phyloP scores from a whole-genome alignment of 2,888 invertebrate genomes.

The Drosophila mimetica region DNA sequence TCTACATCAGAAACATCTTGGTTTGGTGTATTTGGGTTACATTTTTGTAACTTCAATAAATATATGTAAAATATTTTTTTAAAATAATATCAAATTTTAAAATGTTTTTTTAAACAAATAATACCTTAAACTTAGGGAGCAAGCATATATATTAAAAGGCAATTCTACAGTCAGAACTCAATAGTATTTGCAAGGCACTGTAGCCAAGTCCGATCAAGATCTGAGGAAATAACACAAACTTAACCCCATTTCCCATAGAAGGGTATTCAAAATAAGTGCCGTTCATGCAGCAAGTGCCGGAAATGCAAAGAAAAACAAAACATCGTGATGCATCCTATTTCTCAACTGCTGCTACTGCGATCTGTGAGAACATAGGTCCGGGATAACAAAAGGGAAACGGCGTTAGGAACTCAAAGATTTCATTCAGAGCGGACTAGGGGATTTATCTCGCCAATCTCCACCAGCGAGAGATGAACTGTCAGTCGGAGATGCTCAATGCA shows the following conservation, averaged over 20 bases:
- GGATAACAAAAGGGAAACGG: conserved; percentile 53
- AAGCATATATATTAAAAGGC: too few species aligned
- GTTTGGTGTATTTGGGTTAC: too few species aligned
- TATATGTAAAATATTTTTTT: too few species aligned
- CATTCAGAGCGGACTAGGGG: conserved; percentile 44
- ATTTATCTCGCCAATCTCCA: conserved; percentile 63
- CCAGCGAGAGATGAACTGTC: conserved; percentile 27
- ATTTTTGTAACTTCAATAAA: too few species aligned
- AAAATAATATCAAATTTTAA: too few species aligned
- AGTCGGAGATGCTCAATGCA: conserved; percentile 51
- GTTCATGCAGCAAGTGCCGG: conserved; percentile 51
- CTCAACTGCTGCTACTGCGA: conserved; percentile 16
- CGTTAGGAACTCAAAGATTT: conserved; percentile 52
- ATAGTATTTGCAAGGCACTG: background rate
- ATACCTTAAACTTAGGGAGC: too few species aligned
- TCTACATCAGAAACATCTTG: conserved; percentile 22
- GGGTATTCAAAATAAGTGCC: conserved; percentile 34
- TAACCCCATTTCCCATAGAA: background rate
- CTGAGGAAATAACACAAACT: conserved; percentile 9
- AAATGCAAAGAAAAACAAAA: conserved; percentile 47
- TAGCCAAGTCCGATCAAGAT: background rate
- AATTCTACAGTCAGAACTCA: background rate
- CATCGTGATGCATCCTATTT: conserved; percentile 54
- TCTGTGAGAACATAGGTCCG: conserved; percentile 12
- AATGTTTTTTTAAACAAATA: too few species aligned